Percentiles rank a stretch among this genome's conserved stretches.
phyloP scores from a whole-genome alignment of 1,140 invertebrate species.

The Trachelipus rathkii region DNA sequence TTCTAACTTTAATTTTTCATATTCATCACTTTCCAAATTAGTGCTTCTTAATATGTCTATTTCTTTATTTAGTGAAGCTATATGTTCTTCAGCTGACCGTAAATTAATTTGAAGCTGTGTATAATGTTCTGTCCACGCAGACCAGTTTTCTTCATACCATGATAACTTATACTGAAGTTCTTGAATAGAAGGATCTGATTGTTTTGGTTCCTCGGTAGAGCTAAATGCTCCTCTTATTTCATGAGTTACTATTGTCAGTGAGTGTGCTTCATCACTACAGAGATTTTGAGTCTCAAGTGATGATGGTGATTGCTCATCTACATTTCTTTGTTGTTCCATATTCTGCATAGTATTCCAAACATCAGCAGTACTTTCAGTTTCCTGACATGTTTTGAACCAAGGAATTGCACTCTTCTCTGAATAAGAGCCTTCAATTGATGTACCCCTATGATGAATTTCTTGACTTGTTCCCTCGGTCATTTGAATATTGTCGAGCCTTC shows the following conservation, averaged over 20 bases:
- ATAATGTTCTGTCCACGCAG: conserved; percentile 38
- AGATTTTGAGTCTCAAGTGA: background rate
- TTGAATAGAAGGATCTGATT: conserved; percentile 18
- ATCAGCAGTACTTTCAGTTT: no score
- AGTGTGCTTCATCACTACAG: background rate
- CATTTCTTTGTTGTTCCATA: no score
- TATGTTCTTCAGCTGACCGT: conserved; percentile 33
- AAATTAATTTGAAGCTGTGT: conserved; percentile 32
- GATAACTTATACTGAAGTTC: conserved; percentile 41
- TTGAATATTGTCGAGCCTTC: no score
- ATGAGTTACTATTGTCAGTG: background rate
- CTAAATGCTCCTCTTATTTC: background rate
- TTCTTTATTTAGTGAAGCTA: conserved; percentile 23
- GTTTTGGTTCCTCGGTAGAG: background rate
- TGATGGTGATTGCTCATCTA: no score
- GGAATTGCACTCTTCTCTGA: no score
- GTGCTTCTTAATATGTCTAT: conserved; percentile 22
- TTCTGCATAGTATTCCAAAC: no score
- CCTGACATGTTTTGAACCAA: no score
- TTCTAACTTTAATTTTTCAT: background rate
- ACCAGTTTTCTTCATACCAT: conserved; percentile 44
- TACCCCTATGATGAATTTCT: background rate
- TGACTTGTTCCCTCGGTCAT: no score
- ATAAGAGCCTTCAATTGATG: background rate
- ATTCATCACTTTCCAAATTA: background rate